These are phyloP conservation scores for Callyntrura sp. DNA, from an alignment of 2,888 invertebrate species.

Conservation along the genomic window DNA sequence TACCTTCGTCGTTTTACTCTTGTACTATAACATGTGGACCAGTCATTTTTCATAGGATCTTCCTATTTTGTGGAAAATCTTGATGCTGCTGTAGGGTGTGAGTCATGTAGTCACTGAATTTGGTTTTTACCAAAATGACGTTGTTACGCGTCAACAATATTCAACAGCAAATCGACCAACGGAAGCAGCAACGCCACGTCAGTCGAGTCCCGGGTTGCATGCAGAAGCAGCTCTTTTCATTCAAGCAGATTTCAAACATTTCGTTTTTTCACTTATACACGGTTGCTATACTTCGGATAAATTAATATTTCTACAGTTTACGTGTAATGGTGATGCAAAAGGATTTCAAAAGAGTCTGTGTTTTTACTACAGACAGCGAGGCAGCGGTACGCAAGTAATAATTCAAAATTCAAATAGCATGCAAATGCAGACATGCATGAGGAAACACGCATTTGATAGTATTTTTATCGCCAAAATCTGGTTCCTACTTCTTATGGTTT, in stretches of 20 bases:
- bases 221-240: not conserved
- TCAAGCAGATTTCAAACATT: not conserved
- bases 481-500: conserved; percentile 7
- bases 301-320: not conserved
- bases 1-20: no score
- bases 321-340: not conserved
- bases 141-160: no score
- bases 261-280: no score
- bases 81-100: no score
- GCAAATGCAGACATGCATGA: not conserved
- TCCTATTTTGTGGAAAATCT: no score
- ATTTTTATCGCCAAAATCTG: conserved; percentile 13
- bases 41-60: no score
- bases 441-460: conserved; percentile 10
- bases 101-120: no score
- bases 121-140: no score
- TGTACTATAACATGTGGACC: no score
- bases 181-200: no score
- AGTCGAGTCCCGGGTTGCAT: no score
- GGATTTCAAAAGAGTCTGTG: not conserved
- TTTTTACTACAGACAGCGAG: conserved; percentile 64
- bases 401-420: conserved; percentile 8
- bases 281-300: not conserved
- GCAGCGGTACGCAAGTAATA: conserved; percentile 58
- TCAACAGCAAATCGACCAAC: no score